Conservation (phyloP, 2,113 vertebrate genomes). For the Sceloporus tristichus region DNA sequence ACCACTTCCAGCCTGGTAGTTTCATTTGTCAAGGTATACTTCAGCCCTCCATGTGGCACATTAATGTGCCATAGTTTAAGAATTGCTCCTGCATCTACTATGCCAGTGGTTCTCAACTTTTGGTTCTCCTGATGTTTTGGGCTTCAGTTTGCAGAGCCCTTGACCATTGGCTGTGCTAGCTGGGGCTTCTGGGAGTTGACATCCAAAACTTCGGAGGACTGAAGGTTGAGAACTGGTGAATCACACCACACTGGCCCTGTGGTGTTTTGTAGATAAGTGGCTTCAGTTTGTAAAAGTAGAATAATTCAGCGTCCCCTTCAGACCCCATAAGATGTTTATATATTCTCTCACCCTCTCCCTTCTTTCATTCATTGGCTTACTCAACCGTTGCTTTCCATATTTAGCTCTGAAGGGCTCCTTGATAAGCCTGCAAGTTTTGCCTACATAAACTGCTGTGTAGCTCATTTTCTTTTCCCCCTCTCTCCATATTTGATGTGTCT, state of each 20-base stretch:
- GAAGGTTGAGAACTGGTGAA: no score
- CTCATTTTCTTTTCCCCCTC: constrained; percentile 45
- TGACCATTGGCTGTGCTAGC: background rate
- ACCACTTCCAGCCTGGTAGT: background rate
- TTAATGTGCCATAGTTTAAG: background rate
- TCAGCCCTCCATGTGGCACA: background rate
- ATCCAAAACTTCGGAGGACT: no score
- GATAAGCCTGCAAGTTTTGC: constrained; percentile 40
- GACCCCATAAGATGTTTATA: constrained; percentile 16
- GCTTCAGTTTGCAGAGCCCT: background rate
- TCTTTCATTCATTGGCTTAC: background rate
- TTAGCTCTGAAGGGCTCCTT: constrained; percentile 48
- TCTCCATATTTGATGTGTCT: constrained; percentile 48
- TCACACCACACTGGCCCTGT: background rate
- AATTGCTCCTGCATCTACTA: no score
- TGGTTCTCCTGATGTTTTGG: no score
- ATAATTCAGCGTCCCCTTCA: background rate
- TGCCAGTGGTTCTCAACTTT: no score
- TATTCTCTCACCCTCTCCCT: background rate
- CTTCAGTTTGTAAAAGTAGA: constrained; percentile 5
- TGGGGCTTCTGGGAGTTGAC: no score
- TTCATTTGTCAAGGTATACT: background rate
- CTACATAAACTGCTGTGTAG: constrained; percentile 7
- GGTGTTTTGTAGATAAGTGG: background rate
- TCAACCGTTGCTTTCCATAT: constrained; percentile 12